Evolutionary conservation across 2,113 vertebrate genomes (phyloP), one percentile per base, ranked within the genome.

Genomic region (Ceratotherium simum): DNA sequence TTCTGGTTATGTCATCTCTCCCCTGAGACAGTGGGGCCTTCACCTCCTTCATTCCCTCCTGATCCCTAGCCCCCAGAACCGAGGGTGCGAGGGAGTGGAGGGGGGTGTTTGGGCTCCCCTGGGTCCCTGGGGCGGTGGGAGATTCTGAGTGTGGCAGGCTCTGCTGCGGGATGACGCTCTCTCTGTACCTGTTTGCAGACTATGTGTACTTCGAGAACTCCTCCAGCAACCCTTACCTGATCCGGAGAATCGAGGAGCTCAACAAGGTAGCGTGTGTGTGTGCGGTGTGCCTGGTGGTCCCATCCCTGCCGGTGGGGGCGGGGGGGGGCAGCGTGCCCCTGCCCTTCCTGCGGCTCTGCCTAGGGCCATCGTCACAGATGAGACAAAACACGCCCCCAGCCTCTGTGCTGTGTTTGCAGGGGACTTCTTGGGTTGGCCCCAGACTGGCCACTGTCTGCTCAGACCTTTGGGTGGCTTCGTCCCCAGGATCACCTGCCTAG

Each of bases 151-250:
- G 5, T 0, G 60, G 60, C 5, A 8, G 42, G 73, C 11, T 4
- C 20, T 3, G 51, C 29, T 0, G 0, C 1, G 1, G 1, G 10
- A 9, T 97, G 69, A 96, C 27, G 0, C 58, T 31, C 36, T 65
- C 92, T 84, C 27, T 96, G 17, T 64, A 81, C 90, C 95, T 98
- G 93, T 92, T 98, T 97, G 42, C 98, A 99, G 99, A 99, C 99
- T 99, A 99, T 29, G 99, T 99, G 98, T 99, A 99, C 99, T 99
- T 99, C 4, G 99, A 99, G 99, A 99, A 99, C 97, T 99, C 99
- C 36, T 99, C 99, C 90, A 99, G 99, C 98, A 99, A 99, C 98
- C 99, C 99, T 0, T 99, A 99, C 98, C 99, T 99, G 98, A 99
- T 99, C 98, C 99, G 99, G 80, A 99, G 99, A 98, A 99, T 99